These are phyloP conservation scores for Candidula unifasciata DNA, from an alignment of 2,888 invertebrate species.

Conservation along the genomic window DNA sequence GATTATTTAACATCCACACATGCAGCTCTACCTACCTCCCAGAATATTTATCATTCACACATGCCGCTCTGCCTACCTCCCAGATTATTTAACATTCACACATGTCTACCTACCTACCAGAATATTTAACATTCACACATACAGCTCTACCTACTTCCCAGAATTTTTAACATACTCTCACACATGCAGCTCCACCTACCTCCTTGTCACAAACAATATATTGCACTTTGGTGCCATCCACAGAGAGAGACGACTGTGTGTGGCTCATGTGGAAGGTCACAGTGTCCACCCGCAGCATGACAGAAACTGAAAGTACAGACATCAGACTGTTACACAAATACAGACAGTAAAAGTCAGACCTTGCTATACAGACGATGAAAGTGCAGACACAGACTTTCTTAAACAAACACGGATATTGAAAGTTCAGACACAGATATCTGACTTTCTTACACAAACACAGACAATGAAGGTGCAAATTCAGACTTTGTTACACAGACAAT, in stretches of 20 bases:
- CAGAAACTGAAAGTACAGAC: conserved; percentile 63
- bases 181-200: conserved; percentile 9
- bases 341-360: not conserved
- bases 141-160: not conserved
- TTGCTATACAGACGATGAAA: not conserved
- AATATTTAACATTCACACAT: not conserved
- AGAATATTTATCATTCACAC: too few species aligned
- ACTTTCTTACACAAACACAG: too few species aligned
- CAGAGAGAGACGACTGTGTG: conserved; percentile 58
- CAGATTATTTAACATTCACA: too few species aligned
- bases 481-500: not conserved
- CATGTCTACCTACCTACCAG: too few species aligned
- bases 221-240: conserved; percentile 61
- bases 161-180: not conserved
- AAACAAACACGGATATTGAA: conserved; percentile 71
- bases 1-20: too few species aligned
- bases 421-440: conserved; percentile 24
- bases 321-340: too few species aligned
- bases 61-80: too few species aligned
- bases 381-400: too few species aligned
- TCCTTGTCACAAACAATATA: conserved; percentile 44
- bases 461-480: not conserved
- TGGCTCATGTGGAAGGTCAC: conserved; percentile 59
- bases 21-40: too few species aligned
- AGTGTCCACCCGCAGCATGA: conserved; percentile 69